Base-by-base conservation (phyloP, 1,140 invertebrate genomes). In the Brachionus manjavacas region DNA sequence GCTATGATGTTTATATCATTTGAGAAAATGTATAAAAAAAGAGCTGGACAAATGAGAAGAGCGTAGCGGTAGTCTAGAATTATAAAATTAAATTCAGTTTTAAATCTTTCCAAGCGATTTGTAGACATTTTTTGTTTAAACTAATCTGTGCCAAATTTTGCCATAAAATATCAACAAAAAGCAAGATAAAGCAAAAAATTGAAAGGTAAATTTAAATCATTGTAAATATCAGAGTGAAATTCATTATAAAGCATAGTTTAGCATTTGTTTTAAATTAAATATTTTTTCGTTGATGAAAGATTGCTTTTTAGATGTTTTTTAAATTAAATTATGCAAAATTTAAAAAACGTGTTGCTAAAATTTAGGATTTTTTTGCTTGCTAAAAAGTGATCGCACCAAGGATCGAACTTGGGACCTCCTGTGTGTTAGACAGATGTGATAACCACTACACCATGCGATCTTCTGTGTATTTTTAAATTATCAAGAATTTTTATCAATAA, bases 1-100 rank as follows among this genome's bases (percentile, higher is more conserved):
- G 79, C 79, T 39, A 81, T 81, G 8, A 81, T 23, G 41, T 81
- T 81, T 64, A 81, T 81, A 46, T 81, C 79, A 68, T 81, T 81
- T 16, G 79, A 81, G 25, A 28, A 68, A 31, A 81, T 68, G 39
- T 81, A 81, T n/a, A 68, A 1, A 64, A 81, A 64, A 3, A 81
- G 64, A 60, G 79, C 79, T 46, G 79, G 79, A 81, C 64, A 81
- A 2, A 81, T 81, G 20, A 81, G 23, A 11, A 76, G 28, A 25
- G 72, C 72, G 49, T 46, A 76, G 7, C 72, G 43, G 25, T 76
- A 76, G 41, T 76, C 41, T 46, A 49, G 25, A 25, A 76, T 49
- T 25, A 49, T 49, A 49, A 25, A 25, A 49, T 76, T 76, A 76
- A 76, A 49, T 49, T 49, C 43, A 8, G 23, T 25, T 76, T 76